Evolutionary conservation across 2,888 invertebrate species (phyloP).

Genomic region (Sminthurinus aureus): DNA sequence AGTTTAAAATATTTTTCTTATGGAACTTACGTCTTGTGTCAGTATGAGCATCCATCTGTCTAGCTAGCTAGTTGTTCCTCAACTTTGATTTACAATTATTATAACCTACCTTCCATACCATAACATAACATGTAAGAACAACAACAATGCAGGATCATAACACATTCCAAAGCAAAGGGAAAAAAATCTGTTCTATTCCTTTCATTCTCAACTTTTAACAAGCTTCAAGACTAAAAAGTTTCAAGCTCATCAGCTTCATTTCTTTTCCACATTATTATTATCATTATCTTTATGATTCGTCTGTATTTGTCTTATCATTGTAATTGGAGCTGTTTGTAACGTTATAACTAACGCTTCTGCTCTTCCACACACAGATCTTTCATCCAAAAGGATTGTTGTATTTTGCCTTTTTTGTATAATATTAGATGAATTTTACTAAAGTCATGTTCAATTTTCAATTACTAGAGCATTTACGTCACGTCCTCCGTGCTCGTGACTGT

Average conservation of each 20-base stretch:
- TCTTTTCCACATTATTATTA: no score
- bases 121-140: neutral
- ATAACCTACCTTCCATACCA: conserved; percentile 6
- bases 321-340: conserved; percentile 1
- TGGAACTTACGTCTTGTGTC: conserved; percentile 24
- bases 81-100: conserved; percentile 37
- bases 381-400: no score
- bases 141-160: no score
- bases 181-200: conserved; percentile 29
- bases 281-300: no score
- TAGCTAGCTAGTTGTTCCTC: conserved; percentile 32
- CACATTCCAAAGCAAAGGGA: neutral
- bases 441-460: neutral
- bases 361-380: neutral
- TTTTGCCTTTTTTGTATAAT: no score
- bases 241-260: no score
- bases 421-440: no score
- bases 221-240: no score
- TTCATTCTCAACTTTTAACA: conserved; percentile 12
- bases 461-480: conserved; percentile 19
- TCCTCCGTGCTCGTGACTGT: conserved; percentile 19
- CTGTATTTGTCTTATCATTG: no score
- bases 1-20: conserved; percentile 15
- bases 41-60: conserved; percentile 37
- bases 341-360: neutral